phyloP scores from a whole-genome alignment of 2,797 vertebrate species.

The Erethizon dorsatum region DNA sequence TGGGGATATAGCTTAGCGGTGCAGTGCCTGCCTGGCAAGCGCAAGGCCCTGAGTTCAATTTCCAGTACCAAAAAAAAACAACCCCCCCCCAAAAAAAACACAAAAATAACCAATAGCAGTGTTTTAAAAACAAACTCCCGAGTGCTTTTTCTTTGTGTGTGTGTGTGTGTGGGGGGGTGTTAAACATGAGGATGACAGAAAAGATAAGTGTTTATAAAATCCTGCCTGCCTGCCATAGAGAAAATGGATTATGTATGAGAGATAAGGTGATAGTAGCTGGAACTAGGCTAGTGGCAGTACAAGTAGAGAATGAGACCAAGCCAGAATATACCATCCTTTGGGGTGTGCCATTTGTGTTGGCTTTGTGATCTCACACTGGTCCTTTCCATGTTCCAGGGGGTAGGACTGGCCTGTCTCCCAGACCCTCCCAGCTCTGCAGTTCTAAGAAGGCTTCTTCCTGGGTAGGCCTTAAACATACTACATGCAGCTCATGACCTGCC shows the following conservation, averaged over 20 bases:
- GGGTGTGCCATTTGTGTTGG: neutral
- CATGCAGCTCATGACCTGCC: neutral
- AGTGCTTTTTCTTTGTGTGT: slow-evolving; percentile 2
- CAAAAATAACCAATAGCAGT: neutral
- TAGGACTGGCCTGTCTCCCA: neutral
- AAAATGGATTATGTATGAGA: neutral
- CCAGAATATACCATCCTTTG: neutral
- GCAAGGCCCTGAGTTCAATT: too few species aligned
- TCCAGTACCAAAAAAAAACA: too few species aligned
- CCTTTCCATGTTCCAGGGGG: neutral
- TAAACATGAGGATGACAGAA: neutral
- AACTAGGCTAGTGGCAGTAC: too few species aligned
- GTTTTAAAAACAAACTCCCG: neutral
- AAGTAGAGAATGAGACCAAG: neutral
- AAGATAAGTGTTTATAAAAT: neutral
- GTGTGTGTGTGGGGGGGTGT: neutral
- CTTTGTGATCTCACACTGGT: neutral
- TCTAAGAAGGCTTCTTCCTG: neutral
- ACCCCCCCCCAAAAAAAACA: neutral
- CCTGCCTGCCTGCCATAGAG: neutral
- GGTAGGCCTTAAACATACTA: neutral
- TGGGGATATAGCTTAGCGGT: too few species aligned
- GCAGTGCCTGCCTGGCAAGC: too few species aligned
- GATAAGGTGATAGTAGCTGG: neutral
- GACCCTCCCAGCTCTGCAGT: neutral